These are phyloP conservation scores for Polyommatus iphigenia DNA, from an alignment of 2,888 invertebrate species.

Conservation along the genomic window DNA sequence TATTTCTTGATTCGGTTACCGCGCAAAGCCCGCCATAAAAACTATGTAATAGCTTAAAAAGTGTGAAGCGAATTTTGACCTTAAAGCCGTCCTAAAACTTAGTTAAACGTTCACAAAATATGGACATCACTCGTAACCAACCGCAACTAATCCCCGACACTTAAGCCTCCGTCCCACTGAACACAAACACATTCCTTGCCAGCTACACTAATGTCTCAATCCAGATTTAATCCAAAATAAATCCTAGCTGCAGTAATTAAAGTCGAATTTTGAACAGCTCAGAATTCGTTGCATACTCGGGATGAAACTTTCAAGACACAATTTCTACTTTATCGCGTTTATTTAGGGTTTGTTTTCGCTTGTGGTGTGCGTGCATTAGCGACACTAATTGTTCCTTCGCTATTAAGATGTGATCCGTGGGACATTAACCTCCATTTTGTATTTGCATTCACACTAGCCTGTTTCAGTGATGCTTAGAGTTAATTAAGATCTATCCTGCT, in stretches of 20 bases:
- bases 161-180: slow-evolving; percentile 29
- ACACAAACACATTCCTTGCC: slow-evolving; percentile 30
- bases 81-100: background rate
- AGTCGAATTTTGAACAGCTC: slow-evolving; percentile 4
- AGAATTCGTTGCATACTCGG: slow-evolving; percentile 1
- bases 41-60: no score
- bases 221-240: slow-evolving; percentile 13
- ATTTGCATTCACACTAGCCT: slow-evolving; percentile 42
- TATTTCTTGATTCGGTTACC: no score
- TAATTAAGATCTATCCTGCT: background rate
- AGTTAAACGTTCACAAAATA: background rate
- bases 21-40: no score
- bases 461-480: slow-evolving; percentile 32
- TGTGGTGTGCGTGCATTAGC: slow-evolving; percentile 38
- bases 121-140: slow-evolving; percentile 15
- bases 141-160: slow-evolving; percentile 19
- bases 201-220: slow-evolving; percentile 23
- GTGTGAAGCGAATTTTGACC: background rate
- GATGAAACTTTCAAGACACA: background rate
- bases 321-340: slow-evolving; percentile 22
- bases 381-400: slow-evolving; percentile 52
- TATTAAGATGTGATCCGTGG: slow-evolving; percentile 51
- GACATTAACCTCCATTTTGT: slow-evolving; percentile 52
- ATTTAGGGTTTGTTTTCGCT: slow-evolving; percentile 34
- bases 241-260: background rate